Percentiles rank a stretch among this genome's conserved stretches.
Evolutionary conservation across 1,140 invertebrate species (phyloP).

Genomic region (Sarcophaga peregrina): DNA sequence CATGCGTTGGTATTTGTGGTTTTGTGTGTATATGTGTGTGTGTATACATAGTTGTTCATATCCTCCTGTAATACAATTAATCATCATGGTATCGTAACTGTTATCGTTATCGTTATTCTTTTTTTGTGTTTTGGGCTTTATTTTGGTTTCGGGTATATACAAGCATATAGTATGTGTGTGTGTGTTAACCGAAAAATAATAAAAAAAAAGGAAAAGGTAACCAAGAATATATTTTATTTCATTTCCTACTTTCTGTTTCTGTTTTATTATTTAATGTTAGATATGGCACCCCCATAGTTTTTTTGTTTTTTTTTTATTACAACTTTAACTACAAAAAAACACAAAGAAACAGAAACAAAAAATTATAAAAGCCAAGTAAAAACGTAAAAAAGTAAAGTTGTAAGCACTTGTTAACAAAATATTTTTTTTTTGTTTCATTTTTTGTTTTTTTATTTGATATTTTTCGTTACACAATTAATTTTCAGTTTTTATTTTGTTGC

Average conservation of each 20-base stretch:
- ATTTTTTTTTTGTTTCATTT: too few species aligned
- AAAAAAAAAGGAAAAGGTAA: constrained; percentile 9
- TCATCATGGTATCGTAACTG: too few species aligned
- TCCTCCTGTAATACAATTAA: too few species aligned
- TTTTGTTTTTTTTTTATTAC: not conserved
- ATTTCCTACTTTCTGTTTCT: not conserved
- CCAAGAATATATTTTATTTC: not conserved
- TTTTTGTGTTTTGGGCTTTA: too few species aligned
- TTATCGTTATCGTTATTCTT: too few species aligned
- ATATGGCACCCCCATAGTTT: constrained; percentile 11
- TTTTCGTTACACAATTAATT: constrained; percentile 16
- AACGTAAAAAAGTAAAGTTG: not conserved
- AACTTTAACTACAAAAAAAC: not conserved
- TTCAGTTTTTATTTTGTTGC: constrained; percentile 3
- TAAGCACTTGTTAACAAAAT: constrained; percentile 8
- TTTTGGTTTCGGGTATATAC: too few species aligned
- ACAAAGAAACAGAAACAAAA: not conserved
- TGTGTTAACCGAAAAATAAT: not conserved
- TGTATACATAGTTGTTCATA: too few species aligned
- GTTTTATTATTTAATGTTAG: not conserved
- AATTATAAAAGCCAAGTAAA: not conserved
- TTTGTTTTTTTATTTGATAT: too few species aligned
- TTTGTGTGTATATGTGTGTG: too few species aligned
- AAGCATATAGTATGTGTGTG: not conserved
- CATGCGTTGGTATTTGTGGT: too few species aligned